These are phyloP conservation scores for Peromyscus aztecus DNA, from an alignment of 2,797 vertebrate genomes.

Conservation along the genomic window DNA sequence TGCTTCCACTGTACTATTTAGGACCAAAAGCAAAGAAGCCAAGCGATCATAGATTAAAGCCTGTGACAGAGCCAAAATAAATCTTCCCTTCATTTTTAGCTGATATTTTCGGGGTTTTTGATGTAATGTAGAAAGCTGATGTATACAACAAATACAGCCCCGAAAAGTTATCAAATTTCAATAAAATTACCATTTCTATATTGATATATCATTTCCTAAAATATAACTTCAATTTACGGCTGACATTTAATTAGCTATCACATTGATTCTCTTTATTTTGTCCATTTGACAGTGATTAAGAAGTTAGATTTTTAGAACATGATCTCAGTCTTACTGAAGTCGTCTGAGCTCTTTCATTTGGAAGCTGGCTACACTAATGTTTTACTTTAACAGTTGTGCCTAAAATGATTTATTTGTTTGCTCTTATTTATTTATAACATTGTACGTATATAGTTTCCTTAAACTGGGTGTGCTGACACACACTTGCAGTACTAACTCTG, in stretches of 20 bases:
- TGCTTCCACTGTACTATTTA: background rate
- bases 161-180: slow-evolving; percentile 55
- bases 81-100: background rate
- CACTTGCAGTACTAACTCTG: background rate
- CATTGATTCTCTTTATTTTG: slow-evolving; percentile 31
- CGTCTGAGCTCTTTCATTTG: slow-evolving; percentile 1
- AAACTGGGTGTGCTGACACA: background rate
- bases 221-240: slow-evolving; percentile 46
- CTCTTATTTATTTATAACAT: slow-evolving; percentile 26
- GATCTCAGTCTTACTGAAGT: background rate
- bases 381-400: slow-evolving; percentile 26
- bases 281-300: slow-evolving; percentile 12
- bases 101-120: background rate
- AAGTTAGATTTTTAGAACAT: background rate
- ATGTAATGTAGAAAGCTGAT: background rate
- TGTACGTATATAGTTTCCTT: background rate
- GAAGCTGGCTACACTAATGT: background rate
- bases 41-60: background rate
- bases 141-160: background rate
- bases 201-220: slow-evolving; percentile 14
- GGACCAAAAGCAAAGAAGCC: background rate
- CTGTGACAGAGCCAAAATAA: background rate
- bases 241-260: slow-evolving; percentile 19
- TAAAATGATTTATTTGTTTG: background rate
- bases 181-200: slow-evolving; percentile 25